These are phyloP conservation scores for Plestiodon gilberti DNA, from an alignment of 2,113 vertebrate species.

Conservation along the genomic window DNA sequence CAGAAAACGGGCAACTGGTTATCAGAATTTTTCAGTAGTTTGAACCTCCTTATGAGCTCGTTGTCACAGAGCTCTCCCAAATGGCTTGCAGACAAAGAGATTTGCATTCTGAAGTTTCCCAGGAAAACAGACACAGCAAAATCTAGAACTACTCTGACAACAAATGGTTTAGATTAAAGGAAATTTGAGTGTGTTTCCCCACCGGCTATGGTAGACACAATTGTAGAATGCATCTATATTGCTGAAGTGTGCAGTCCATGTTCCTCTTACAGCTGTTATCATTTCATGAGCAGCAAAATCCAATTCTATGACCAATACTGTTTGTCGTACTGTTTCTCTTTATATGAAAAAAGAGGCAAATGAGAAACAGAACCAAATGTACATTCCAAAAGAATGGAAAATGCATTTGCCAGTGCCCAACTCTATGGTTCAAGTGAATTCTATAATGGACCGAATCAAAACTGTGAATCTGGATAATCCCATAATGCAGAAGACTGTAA, in stretches of 20 bases:
- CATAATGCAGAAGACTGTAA: background rate
- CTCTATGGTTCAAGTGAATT: background rate
- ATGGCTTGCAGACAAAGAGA: background rate
- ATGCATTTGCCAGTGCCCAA: background rate
- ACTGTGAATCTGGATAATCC: background rate
- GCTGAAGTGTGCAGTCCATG: conserved; percentile 65
- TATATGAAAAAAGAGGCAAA: background rate
- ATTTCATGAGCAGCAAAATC: conserved; percentile 51
- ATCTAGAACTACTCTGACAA: conserved; percentile 29
- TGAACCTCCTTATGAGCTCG: background rate
- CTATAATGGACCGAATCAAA: background rate
- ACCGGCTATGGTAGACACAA: conserved; percentile 59
- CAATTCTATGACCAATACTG: background rate
- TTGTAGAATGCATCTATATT: conserved; percentile 60
- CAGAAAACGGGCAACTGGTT: background rate
- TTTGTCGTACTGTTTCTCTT: background rate
- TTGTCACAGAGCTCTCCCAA: background rate
- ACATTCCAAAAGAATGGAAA: conserved; percentile 4
- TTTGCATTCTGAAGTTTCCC: conserved; percentile 19
- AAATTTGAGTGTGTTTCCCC: conserved; percentile 57
- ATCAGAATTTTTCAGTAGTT: conserved; percentile 18
- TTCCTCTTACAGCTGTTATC: conserved; percentile 57
- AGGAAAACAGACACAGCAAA: background rate
- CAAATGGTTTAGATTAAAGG: conserved; percentile 66
- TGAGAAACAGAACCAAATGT: background rate